A percentile compares a stretch with the other conserved stretches of the same genome.
phyloP scores from a whole-genome alignment of 2,888 invertebrate species.

The Cryptus armator region DNA sequence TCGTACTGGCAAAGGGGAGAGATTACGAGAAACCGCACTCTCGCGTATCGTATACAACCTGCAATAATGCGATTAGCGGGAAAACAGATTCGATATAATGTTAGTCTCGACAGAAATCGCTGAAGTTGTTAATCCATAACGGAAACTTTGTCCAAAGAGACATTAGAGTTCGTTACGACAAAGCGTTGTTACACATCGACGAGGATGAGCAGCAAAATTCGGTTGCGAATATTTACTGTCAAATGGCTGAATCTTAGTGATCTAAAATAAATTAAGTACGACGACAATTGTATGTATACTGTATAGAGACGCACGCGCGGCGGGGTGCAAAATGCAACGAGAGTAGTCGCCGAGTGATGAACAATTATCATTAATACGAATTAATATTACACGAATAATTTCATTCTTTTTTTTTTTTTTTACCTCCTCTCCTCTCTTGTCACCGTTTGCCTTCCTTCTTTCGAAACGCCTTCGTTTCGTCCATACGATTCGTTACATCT shows the following conservation, averaged over 20 bases:
- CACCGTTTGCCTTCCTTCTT: neutral
- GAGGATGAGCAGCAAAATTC: conserved; percentile 23
- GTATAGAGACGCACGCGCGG: conserved; percentile 1
- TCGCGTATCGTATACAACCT: neutral
- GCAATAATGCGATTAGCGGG: conserved; percentile 36
- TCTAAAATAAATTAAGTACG: conserved; percentile 83
- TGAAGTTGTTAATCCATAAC: conserved; percentile 7
- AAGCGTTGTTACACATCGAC: neutral
- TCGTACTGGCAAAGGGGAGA: conserved; percentile 5
- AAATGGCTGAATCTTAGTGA: conserved; percentile 57
- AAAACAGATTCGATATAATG: conserved; percentile 36
- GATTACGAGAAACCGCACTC: conserved; percentile 18
- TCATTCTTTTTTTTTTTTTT: neutral
- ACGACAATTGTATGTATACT: conserved; percentile 69
- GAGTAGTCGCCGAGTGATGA: conserved; percentile 25
- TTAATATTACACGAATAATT: conserved; percentile 16
- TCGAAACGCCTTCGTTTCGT: conserved; percentile 9
- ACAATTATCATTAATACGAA: conserved; percentile 7
- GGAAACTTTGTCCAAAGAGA: too few species aligned
- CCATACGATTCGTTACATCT: conserved; percentile 16
- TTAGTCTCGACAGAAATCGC: conserved; percentile 9
- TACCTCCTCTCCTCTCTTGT: neutral
- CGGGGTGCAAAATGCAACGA: conserved; percentile 15
- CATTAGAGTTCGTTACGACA: neutral
- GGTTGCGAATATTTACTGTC: conserved; percentile 17